Evolutionary conservation across 2,888 invertebrate genomes (phyloP).

Genomic region (Octonoba sinensis): DNA sequence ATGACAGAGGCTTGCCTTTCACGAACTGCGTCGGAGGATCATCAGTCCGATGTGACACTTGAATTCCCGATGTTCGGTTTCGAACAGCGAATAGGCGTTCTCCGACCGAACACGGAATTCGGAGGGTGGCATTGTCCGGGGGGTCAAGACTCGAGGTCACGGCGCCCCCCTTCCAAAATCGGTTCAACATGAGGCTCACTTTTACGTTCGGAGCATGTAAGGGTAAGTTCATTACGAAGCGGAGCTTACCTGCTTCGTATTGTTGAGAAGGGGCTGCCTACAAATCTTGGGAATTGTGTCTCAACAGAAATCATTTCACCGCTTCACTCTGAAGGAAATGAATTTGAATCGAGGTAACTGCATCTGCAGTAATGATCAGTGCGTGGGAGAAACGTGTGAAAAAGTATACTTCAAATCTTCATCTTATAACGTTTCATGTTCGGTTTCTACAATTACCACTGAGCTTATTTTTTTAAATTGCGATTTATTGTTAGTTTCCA

Average conservation of each 20-base stretch:
- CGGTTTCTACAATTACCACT: too few species aligned
- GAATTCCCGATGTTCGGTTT: conserved; percentile 42
- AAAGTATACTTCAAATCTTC: too few species aligned
- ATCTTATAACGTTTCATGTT: too few species aligned
- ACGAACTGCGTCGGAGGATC: conserved; percentile 11
- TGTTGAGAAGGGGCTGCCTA: neutral
- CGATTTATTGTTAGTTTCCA: too few species aligned
- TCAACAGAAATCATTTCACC: neutral
- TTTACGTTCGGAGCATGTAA: conserved; percentile 18
- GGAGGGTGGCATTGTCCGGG: neutral
- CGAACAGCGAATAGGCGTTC: conserved; percentile 56
- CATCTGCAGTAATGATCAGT: too few species aligned
- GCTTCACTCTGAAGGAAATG: neutral
- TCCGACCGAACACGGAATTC: conserved; percentile 9
- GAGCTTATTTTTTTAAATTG: too few species aligned
- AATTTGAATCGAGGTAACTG: too few species aligned
- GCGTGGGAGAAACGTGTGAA: too few species aligned
- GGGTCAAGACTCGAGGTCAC: conserved; percentile 17
- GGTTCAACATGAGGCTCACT: conserved; percentile 12
- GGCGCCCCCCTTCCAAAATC: neutral
- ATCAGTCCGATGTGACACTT: conserved; percentile 34
- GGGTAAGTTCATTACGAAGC: conserved; percentile 19
- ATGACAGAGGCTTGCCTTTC: conserved; percentile 20
- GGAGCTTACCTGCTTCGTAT: conserved; percentile 5
- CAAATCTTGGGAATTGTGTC: neutral